A percentile compares a stretch with the other conserved stretches of the same genome.
These are phyloP conservation scores for Horisme vitalbata DNA, from an alignment of 2,888 invertebrate species.

Conservation along the genomic window DNA sequence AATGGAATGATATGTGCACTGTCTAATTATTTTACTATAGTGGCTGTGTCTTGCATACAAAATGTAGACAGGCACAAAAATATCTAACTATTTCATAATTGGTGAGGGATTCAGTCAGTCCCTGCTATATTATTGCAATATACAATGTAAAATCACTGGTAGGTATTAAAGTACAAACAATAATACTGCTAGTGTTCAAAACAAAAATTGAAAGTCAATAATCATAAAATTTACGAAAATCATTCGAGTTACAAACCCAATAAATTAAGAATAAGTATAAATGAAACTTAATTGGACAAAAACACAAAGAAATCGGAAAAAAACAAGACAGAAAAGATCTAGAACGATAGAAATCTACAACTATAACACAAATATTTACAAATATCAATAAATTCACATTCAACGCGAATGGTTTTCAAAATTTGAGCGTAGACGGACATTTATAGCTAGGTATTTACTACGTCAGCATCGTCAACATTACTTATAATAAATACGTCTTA, in stretches of 20 bases:
- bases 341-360: conserved; percentile 18
- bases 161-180: too few species aligned
- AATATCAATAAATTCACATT: conserved; percentile 17
- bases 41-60: conserved; percentile 6
- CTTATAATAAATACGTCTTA: too few species aligned
- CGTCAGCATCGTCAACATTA: conserved; percentile 8
- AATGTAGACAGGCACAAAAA: background rate
- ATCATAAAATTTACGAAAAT: background rate
- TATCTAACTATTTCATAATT: too few species aligned
- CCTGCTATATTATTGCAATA: too few species aligned
- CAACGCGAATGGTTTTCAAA: conserved; percentile 3
- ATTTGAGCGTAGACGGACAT: conserved; percentile 20
- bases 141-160: too few species aligned
- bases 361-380: conserved; percentile 24
- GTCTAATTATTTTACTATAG: background rate
- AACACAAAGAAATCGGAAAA: conserved; percentile 25
- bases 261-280: conserved; percentile 4
- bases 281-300: conserved; percentile 13
- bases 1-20: conserved; percentile 7
- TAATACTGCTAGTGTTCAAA: too few species aligned
- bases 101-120: too few species aligned
- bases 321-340: conserved; percentile 10
- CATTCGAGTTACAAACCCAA: background rate
- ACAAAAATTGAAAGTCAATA: too few species aligned
- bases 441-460: conserved; percentile 11